Evolutionary conservation across 2,888 invertebrate species (phyloP).

Genomic region (Horisme vitalbata): DNA sequence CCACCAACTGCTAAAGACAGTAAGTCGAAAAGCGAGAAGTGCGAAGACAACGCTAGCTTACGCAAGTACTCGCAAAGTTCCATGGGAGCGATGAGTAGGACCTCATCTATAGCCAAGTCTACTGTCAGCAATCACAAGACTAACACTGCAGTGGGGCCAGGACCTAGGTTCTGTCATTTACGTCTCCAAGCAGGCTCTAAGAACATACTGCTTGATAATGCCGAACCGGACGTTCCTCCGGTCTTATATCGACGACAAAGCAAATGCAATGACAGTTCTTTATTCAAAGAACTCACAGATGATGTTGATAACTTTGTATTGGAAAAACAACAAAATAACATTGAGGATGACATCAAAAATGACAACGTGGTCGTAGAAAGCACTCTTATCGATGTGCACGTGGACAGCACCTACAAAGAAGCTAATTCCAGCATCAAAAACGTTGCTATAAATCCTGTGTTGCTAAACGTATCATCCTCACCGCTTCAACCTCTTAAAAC

Average conservation of each 20-base stretch:
- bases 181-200: conserved; percentile 90
- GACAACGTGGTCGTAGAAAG: conserved; percentile 70
- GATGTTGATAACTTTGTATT: conserved; percentile 67
- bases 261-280: conserved; percentile 71
- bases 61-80: conserved; percentile 74
- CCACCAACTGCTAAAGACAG: conserved; percentile 48
- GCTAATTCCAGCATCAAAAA: conserved; percentile 50
- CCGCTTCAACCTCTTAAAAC: conserved; percentile 76
- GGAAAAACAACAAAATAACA: conserved; percentile 55
- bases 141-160: conserved; percentile 78
- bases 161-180: conserved; percentile 90
- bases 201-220: conserved; percentile 91
- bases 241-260: conserved; percentile 87
- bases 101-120: conserved; percentile 76
- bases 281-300: conserved; percentile 72
- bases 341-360: conserved; percentile 60
- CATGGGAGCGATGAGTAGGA: conserved; percentile 72
- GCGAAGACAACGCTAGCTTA: conserved; percentile 48
- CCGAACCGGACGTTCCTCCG: conserved; percentile 87
- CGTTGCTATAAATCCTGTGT: conserved; percentile 66
- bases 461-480: conserved; percentile 74
- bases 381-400: conserved; percentile 74
- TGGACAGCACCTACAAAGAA: conserved; percentile 71
- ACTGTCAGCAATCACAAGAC: conserved; percentile 78
- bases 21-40: conserved; percentile 52